These are phyloP conservation scores for Oreotrochilus melanogaster DNA, from an alignment of 2,113 vertebrate genomes.

Conservation along the genomic window DNA sequence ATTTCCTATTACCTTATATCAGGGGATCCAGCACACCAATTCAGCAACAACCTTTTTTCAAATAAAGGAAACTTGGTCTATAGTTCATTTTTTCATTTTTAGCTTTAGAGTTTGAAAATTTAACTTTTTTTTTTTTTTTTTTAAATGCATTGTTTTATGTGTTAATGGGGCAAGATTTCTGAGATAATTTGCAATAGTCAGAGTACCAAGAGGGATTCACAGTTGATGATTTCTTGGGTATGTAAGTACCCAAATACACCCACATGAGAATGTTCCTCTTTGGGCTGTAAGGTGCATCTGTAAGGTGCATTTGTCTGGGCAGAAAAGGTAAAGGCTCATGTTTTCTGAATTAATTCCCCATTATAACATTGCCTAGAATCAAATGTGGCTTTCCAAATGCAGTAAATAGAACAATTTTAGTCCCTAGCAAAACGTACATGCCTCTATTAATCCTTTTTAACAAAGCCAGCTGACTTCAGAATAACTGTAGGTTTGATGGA, in stretches of 20 bases:
- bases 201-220: neutral
- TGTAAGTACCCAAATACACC: neutral
- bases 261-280: neutral
- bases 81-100: no score
- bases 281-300: neutral
- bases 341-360: neutral
- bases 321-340: neutral
- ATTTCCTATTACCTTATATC: neutral
- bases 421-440: neutral
- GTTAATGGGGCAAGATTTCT: neutral
- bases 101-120: no score
- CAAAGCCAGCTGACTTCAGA: neutral
- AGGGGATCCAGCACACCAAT: neutral
- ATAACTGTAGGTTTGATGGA: neutral
- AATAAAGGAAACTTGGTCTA: neutral
- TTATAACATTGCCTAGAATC: neutral
- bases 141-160: neutral
- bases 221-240: neutral
- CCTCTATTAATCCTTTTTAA: neutral
- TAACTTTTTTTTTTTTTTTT: no score
- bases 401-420: neutral
- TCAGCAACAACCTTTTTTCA: neutral
- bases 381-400: neutral
- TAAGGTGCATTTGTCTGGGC: accelerated
- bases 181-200: neutral